Evolutionary conservation across 2,888 invertebrate species (phyloP), one percentile per base, ranked within the genome.

Genomic region (Aproaerema taeniolella): DNA sequence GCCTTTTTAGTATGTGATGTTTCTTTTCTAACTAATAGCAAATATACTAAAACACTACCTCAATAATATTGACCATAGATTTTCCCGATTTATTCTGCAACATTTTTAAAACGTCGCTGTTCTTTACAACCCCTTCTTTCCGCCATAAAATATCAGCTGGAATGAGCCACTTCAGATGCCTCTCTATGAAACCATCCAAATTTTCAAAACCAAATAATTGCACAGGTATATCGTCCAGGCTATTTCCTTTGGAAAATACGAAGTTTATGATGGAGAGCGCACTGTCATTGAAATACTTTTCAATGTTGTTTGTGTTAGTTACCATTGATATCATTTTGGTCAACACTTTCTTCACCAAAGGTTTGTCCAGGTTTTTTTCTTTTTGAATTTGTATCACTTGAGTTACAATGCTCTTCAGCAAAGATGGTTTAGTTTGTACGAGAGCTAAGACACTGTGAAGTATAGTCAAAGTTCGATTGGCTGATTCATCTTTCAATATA

Each of bases 391-490:
- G 66, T 10, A 92, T 61, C 11, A 92, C 61, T 25, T 77, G 67
- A 38, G 86, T 78, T 1, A 93, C 58, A 30, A 89, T 83, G 49
- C 77, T 80, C 47, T 87, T 88, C 29, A 89, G 72, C 50, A 88
- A 77, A 3, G 75, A 68, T 24, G 80, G 80, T 50, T 85, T 89
- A 2, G 79, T 70, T 25, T 86, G 78, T 15, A 89, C 86, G 2
- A 92, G 58, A 8, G 87, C 74, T 10, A 83, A 74, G 45, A 89
- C 82, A 17, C 85, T 81, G 34, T 91, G 88, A 11, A 92, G 67
- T 5, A 89, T 85, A 28, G 89, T 89, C 0, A 87, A 71, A 1
- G 89, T 88, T 56, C 90, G 77, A 45, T 89, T 90, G 0, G 76
- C 69, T 1, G 75, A 73, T 67, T 93, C 92, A 54, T 92, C 91